Conservation (phyloP, 2,888 invertebrate species). For the Ichneumoninae sp. region DNA sequence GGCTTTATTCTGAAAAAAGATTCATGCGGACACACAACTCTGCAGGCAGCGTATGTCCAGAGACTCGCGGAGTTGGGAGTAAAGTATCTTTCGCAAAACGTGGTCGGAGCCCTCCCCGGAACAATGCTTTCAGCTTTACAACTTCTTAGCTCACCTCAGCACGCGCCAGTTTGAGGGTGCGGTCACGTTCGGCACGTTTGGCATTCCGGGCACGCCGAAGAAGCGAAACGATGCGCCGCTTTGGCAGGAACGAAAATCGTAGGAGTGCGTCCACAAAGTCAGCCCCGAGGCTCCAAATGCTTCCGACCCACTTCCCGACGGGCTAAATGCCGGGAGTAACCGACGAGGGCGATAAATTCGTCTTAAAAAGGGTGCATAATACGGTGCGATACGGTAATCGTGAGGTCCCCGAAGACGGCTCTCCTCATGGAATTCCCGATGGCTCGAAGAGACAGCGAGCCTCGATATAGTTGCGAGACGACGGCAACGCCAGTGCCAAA, state of each 20-base stretch:
- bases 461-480: constrained; percentile 44
- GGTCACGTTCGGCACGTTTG: constrained; percentile 60
- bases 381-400: background rate
- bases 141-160: constrained; percentile 33
- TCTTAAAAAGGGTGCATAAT: constrained; percentile 40
- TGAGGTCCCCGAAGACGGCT: constrained; percentile 22
- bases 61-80: background rate
- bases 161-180: constrained; percentile 28
- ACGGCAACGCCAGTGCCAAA: constrained; percentile 50
- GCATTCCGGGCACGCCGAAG: constrained; percentile 59
- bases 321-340: constrained; percentile 14
- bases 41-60: background rate
- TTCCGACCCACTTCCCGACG: constrained; percentile 19
- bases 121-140: constrained; percentile 70
- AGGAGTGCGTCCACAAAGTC: constrained; percentile 62
- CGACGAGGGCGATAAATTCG: constrained; percentile 40
- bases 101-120: constrained; percentile 26
- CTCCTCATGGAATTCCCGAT: constrained; percentile 58
- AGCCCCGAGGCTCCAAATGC: constrained; percentile 60
- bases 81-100: constrained; percentile 63
- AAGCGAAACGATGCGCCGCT: constrained; percentile 44
- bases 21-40: background rate
- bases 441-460: constrained; percentile 35
- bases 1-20: background rate
- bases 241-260: constrained; percentile 30